Base-by-base conservation (phyloP, 2,888 invertebrate genomes). In the Odontomyia ornata region DNA sequence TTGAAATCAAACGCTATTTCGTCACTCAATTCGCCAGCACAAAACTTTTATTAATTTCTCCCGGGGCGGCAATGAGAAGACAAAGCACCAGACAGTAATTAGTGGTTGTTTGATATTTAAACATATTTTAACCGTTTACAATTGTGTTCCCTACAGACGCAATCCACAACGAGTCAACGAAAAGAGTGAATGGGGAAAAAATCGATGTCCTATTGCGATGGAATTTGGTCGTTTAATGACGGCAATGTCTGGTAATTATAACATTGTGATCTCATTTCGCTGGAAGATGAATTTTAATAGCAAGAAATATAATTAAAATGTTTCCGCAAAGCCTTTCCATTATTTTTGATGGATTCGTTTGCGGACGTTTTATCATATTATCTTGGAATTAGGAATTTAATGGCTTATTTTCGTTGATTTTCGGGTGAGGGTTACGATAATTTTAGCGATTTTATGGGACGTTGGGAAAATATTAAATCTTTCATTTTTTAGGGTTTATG, bases 291-390 rank as follows among this genome's bases (percentile, higher is more conserved):
- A 30, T 56, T 46, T 57, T 72, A 56, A 72, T 72, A 21, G 23
- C 30, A 56, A 56, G 56, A 72, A 72, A 72, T 30, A 30, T 72
- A 72, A 72, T 72, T 72, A 72, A 72, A 56, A 57, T 18, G 52
- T 21, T 21, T 18, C 30, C 30, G 3, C 52, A 57, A 72, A 7
- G 5, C 30, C 57, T 13, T 21, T 30, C 21, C 36, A 36, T 36
- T 5, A 36, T 36, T n/a, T 36, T 36, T 36, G 36, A 9, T 36
- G 36, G 5, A 36, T 36, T 36, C 9, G 36, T 36, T 36, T 36
- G 36, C 36, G 36, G 36, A 3, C 9, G 36, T 36, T 5, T 36
- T 5, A 36, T 36, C 36, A 9, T 9, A 36, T 36, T 36, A 36
- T 36, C 36, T 9, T 3, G 36, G 5, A 36, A 9, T 9, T 36